Conservation (phyloP, 2,113 vertebrate species). For the Promerops cafer region DNA sequence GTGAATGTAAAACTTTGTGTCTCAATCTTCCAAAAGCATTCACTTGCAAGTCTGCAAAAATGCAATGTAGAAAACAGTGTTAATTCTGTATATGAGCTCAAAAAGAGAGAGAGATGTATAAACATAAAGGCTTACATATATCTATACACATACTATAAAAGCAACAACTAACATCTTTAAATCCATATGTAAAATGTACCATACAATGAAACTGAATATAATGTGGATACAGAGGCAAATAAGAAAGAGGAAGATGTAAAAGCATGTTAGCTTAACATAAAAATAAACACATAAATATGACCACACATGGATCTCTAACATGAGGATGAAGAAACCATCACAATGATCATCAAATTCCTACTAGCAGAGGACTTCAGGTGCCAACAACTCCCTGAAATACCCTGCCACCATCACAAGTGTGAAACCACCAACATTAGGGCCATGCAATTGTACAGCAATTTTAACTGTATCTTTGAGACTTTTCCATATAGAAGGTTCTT, state of each 20-base stretch:
- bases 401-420: background rate
- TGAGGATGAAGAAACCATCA: background rate
- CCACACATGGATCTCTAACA: accelerated
- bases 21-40: background rate
- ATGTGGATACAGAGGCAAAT: background rate
- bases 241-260: background rate
- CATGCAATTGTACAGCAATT: background rate
- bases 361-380: background rate
- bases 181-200: background rate
- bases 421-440: background rate
- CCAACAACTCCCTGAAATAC: background rate
- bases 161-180: background rate
- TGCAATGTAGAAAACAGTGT: background rate
- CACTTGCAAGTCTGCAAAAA: background rate
- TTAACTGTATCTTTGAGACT: background rate
- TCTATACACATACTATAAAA: background rate
- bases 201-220: background rate
- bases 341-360: background rate
- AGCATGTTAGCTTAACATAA: background rate
- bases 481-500: background rate
- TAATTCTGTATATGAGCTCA: background rate
- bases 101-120: background rate
- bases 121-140: background rate
- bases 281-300: background rate
- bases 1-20: background rate